Evolutionary conservation across 2,888 invertebrate genomes (phyloP), one percentile per base, ranked within the genome.

Genomic region (Ennomos quercinarius): DNA sequence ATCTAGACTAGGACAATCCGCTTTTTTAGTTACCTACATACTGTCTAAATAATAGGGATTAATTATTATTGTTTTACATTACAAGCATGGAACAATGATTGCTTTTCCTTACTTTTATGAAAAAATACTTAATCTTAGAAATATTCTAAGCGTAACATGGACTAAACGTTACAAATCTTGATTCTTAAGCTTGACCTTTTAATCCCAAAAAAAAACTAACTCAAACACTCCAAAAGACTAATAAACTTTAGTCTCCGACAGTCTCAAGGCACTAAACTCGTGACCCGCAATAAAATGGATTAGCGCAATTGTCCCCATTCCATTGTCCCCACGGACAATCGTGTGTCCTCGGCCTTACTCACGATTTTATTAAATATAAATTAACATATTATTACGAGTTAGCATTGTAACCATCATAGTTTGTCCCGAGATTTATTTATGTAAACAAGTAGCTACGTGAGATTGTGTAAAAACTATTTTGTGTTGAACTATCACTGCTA

Each of bases 261-360:
- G 60, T 64, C 42, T 75, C 73, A 55, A 60, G 60, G 52, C 60
- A 56, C 38, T 34, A 40, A 38, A 70, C 89, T 87, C 83, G 84
- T 87, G 88, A 87, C 91, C 89, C 83, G 88, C 87, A 84, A 89
- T 90, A 87, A 90, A 89, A 89, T 84, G 88, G 90, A 91, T 91
- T 90, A 90, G 62, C 63, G 43, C 64, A 60, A 68, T 65, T 70
- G 68, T 68, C 63, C 63, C 62, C 59, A 36, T 57, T 57, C 61
- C 47, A 68, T 66, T 68, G 59, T 68, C 37, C 56, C 42, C 40
- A 27, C 36, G 51, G 51, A 61, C 60, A 55, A 61, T 56, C 60
- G 41, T 64, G 58, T 58, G 63, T 77, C 73, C 66, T 64, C 66
- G 74, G 77, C 72, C 81, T 67, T 67, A 80, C 74, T 81, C 79